Base-by-base conservation (phyloP, 2,888 invertebrate species). In the Melipona bicolor region DNA sequence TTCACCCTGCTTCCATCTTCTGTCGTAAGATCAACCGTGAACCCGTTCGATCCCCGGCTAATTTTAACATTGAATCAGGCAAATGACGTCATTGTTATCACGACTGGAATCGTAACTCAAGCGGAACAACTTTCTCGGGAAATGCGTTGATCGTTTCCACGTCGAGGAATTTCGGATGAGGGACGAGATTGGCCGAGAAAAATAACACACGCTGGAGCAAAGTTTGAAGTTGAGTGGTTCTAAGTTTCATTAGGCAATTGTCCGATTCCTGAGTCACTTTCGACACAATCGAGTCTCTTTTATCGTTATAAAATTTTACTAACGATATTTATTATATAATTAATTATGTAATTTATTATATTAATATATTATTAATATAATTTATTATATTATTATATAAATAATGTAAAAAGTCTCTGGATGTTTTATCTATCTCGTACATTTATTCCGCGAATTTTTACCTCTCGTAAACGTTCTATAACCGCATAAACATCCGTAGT, bases 41-140 rank as follows among this genome's bases (percentile, higher is more conserved):
- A 54, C 50, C 27, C 43, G 3, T 21, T 43, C 24, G 61, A 27
- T 61, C 59, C 43, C 78, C 61, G 65, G 76, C 84, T 85, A 85
- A 84, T 81, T 85, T 85, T 85, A 85, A 84, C 73, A 67, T 81
- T n/a, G 84, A 81, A 77, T 84, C 80, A 81, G 62, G 65, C 64
- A 19, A n/a, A 5, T 85, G 85, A 85, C 84, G 78, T 85, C 84
- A 85, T 75, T 74, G 75, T 78, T 84, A 84, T 72, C 79, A 80
- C 49, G 27, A 56, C 59, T 79, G 72, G 61, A 64, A 83, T 61
- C 76, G 76, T 77, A 77, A 84, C 75, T 78, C 68, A 49, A 9
- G 50, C 17, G 75, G 62, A 43, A 32, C 56, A 54, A 77, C 65
- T 78, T 87, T 87, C 79, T 64, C 49, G 62, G 71, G 52, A 75